Conservation (phyloP, 2,888 invertebrate genomes). For the Idaea aversata region DNA sequence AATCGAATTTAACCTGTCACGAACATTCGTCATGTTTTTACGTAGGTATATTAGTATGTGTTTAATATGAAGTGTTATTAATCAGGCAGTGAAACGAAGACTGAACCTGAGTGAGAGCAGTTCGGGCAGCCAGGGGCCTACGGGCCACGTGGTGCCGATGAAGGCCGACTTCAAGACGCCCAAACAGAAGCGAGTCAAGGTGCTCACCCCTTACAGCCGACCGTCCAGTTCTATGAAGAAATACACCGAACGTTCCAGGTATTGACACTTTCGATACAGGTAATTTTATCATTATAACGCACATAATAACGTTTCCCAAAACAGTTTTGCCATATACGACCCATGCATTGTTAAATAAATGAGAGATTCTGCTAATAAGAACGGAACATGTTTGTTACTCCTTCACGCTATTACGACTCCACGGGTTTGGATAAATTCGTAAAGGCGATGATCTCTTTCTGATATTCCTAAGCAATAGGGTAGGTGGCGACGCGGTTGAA, state of each 20-base stretch:
- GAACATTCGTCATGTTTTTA: not conserved
- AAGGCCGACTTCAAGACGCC: constrained; percentile 84
- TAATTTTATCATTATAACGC: constrained; percentile 38
- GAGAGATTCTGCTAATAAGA: no score
- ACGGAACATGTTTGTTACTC: no score
- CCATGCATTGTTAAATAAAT: no score
- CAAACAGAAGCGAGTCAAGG: constrained; percentile 79
- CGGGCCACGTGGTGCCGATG: constrained; percentile 80
- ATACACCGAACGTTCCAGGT: constrained; percentile 79
- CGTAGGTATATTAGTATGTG: no score
- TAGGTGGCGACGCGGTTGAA: no score
- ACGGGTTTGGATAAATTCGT: no score
- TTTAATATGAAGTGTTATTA: constrained; percentile 12
- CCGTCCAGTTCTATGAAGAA: constrained; percentile 80
- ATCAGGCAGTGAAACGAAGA: constrained; percentile 89
- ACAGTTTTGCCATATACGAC: not conserved
- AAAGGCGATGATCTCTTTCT: no score
- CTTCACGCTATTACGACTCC: no score
- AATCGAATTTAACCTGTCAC: not conserved
- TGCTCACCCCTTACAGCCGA: constrained; percentile 72
- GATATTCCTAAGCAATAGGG: no score
- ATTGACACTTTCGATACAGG: constrained; percentile 46
- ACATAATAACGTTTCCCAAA: not conserved
- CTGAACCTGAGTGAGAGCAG: constrained; percentile 85
- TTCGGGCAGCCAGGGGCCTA: constrained; percentile 74